Evolutionary conservation across 2,113 vertebrate genomes (phyloP).

Genomic region (Corynorhinus townsendii): DNA sequence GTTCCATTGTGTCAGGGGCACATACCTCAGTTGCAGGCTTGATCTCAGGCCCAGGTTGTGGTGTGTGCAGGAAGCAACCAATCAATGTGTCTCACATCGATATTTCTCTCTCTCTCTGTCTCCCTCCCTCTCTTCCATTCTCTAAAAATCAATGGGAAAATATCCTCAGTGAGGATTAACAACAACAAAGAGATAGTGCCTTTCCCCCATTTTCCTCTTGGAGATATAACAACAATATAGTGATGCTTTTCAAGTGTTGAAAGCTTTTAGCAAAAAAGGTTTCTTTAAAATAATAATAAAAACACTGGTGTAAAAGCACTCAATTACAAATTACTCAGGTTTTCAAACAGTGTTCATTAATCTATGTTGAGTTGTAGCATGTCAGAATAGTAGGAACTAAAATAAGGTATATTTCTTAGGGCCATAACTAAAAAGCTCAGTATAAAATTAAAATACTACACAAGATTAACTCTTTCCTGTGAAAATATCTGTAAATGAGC

Average conservation of each 20-base stretch:
- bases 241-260: not conserved
- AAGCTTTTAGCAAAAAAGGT: not conserved
- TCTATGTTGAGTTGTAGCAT: not conserved
- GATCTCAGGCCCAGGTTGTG: no score
- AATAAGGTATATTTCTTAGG: not conserved
- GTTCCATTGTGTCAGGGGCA: no score
- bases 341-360: not conserved
- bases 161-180: no score
- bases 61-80: no score
- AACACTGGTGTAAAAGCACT: not conserved
- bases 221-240: not conserved
- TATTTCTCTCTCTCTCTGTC: no score
- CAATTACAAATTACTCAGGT: not conserved
- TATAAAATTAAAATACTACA: not conserved
- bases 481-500: not conserved
- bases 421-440: not conserved
- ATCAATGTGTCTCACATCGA: no score
- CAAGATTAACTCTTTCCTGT: not conserved
- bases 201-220: not conserved
- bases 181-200: not conserved
- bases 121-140: no score
- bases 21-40: no score
- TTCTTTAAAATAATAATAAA: not conserved
- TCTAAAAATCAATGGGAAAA: no score
- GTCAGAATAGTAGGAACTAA: not conserved